phyloP scores from a whole-genome alignment of 2,888 invertebrate species.

The Neoitamus cyanurus region DNA sequence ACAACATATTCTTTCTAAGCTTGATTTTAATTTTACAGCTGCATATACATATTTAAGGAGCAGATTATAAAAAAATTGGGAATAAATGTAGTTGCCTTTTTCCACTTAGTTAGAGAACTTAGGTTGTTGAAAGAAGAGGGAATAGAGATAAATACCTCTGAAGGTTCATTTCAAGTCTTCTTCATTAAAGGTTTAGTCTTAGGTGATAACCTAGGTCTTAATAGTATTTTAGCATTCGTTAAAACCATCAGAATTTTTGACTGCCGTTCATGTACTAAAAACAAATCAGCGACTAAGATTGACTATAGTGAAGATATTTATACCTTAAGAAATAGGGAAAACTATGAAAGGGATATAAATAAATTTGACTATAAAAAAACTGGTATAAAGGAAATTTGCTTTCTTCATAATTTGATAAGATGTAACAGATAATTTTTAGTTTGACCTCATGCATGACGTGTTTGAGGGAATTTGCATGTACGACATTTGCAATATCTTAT shows the following conservation, averaged over 20 bases:
- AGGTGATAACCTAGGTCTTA: constrained; percentile 49
- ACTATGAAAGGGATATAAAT: too few species aligned
- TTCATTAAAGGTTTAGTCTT: constrained; percentile 49
- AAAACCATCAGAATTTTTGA: too few species aligned
- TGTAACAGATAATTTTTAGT: constrained; percentile 54
- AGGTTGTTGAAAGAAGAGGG: too few species aligned
- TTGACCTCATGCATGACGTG: constrained; percentile 56
- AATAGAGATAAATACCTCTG: too few species aligned
- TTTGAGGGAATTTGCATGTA: constrained; percentile 54
- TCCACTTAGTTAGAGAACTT: constrained; percentile 54
- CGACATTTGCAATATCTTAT: constrained; percentile 53
- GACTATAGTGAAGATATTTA: too few species aligned
- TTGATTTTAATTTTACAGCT: constrained; percentile 53
- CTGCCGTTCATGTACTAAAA: too few species aligned
- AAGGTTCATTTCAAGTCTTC: too few species aligned
- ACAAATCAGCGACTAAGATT: too few species aligned
- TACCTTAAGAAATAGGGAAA: too few species aligned
- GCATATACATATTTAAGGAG: constrained; percentile 54
- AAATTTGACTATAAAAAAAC: too few species aligned
- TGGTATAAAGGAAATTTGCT: constrained; percentile 55
- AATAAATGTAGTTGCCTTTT: constrained; percentile 55
- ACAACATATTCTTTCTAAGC: constrained; percentile 49
- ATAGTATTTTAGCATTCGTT: constrained; percentile 48
- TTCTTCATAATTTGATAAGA: constrained; percentile 49
- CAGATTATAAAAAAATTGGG: constrained; percentile 55